Percentiles rank a stretch among this genome's conserved stretches.
These are phyloP conservation scores for Oxycera nigricornis DNA, from an alignment of 2,888 invertebrate species.

Conservation along the genomic window DNA sequence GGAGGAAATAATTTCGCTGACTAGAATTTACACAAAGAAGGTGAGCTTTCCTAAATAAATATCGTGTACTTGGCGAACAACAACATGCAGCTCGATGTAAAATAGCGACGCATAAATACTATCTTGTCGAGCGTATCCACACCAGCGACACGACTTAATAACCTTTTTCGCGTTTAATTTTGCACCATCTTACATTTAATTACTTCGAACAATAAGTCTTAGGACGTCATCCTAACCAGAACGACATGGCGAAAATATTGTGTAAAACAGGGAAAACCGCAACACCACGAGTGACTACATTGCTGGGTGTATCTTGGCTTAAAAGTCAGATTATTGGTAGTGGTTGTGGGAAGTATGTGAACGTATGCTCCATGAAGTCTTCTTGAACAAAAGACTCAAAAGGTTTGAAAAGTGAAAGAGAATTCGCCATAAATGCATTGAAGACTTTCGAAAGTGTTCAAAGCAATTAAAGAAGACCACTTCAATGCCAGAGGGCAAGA, in stretches of 20 bases:
- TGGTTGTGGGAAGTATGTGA: not conserved
- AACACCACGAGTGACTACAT: conserved; percentile 13
- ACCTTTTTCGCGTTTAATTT: conserved; percentile 36
- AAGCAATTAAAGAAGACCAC: not conserved
- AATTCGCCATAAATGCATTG: too few relatives aligned
- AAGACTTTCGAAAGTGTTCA: too few relatives aligned
- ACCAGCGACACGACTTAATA: conserved; percentile 22
- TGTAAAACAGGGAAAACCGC: conserved; percentile 21
- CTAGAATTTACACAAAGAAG: not conserved
- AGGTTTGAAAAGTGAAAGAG: not conserved
- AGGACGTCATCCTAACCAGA: conserved; percentile 32
- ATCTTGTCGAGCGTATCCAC: not conserved
- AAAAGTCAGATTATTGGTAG: not conserved
- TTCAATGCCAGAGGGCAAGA: not conserved
- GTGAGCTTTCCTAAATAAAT: too few relatives aligned
- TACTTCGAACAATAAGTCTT: conserved; percentile 29
- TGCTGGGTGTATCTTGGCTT: not conserved
- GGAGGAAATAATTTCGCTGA: not conserved
- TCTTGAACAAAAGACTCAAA: not conserved
- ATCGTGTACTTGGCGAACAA: not conserved
- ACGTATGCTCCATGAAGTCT: not conserved
- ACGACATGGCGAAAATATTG: conserved; percentile 17
- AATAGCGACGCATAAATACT: not conserved
- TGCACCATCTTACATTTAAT: conserved; percentile 35
- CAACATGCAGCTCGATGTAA: not conserved